Conservation (phyloP, 2,113 vertebrate species). For the Mus pahari region DNA sequence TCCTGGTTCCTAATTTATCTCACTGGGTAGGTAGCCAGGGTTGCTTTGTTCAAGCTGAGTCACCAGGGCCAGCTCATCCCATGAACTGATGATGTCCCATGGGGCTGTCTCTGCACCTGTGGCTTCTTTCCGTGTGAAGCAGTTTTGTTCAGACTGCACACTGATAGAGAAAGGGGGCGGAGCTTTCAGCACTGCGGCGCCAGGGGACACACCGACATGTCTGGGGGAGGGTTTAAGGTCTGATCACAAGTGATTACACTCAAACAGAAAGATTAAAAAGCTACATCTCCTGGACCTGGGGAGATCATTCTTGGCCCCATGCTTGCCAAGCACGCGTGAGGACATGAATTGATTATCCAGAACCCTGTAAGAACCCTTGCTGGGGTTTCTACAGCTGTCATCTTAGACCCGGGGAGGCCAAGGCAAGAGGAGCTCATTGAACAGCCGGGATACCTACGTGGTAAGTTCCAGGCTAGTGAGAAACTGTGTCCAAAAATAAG, state of each 20-base stretch:
- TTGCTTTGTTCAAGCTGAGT: not conserved
- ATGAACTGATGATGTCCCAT: not conserved
- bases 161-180: not conserved
- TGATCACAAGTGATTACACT: not conserved
- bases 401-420: not conserved
- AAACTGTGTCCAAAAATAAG: not conserved
- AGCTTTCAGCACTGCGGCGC: not conserved
- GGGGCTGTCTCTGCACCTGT: not conserved
- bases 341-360: not conserved
- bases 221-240: conserved; percentile 4
- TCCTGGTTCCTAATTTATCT: not conserved
- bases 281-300: not conserved
- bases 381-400: not conserved
- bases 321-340: not conserved
- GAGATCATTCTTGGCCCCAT: not conserved
- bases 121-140: not conserved
- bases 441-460: too few species aligned
- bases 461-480: not conserved
- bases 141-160: not conserved
- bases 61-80: not conserved
- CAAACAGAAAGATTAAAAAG: not conserved
- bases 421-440: not conserved
- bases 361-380: not conserved
- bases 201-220: not conserved
- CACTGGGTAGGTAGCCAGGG: not conserved